These are phyloP conservation scores for Sigmodon hispidus DNA, from an alignment of 2,113 vertebrate species.

Conservation along the genomic window DNA sequence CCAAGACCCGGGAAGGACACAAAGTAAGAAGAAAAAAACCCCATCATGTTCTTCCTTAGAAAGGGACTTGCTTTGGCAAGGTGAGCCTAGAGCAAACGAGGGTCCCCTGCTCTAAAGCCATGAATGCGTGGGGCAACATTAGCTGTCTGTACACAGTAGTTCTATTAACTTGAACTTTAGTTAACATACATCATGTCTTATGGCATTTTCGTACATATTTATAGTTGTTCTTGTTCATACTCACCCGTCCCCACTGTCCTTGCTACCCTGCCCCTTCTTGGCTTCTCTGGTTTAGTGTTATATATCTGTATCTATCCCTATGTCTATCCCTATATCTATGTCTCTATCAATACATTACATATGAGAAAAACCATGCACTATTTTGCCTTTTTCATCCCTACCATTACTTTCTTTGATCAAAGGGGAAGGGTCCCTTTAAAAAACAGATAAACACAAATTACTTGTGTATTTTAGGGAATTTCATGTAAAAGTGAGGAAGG, in stretches of 20 bases:
- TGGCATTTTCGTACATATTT: neutral
- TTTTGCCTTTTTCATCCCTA: neutral
- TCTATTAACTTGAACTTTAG: neutral
- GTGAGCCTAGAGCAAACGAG: neutral
- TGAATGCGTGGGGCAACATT: neutral
- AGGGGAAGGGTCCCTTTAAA: neutral
- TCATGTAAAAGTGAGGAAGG: neutral
- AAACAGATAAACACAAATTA: neutral
- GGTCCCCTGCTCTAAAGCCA: neutral
- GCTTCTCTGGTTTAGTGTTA: neutral
- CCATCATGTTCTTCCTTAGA: neutral
- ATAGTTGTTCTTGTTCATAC: neutral
- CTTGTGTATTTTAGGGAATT: neutral
- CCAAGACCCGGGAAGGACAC: neutral
- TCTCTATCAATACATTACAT: neutral
- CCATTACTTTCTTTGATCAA: neutral
- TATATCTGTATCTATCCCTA: neutral
- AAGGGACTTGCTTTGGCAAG: neutral
- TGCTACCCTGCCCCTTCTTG: too few relatives aligned
- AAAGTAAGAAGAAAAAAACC: slow-evolving; percentile 8
- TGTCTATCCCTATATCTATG: too few relatives aligned
- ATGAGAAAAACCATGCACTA: neutral
- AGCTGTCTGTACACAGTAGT: neutral
- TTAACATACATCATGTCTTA: neutral
- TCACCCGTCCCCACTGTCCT: too few relatives aligned